phyloP scores from a whole-genome alignment of 1,140 invertebrate species.

The Hylaeus volcanicus region DNA sequence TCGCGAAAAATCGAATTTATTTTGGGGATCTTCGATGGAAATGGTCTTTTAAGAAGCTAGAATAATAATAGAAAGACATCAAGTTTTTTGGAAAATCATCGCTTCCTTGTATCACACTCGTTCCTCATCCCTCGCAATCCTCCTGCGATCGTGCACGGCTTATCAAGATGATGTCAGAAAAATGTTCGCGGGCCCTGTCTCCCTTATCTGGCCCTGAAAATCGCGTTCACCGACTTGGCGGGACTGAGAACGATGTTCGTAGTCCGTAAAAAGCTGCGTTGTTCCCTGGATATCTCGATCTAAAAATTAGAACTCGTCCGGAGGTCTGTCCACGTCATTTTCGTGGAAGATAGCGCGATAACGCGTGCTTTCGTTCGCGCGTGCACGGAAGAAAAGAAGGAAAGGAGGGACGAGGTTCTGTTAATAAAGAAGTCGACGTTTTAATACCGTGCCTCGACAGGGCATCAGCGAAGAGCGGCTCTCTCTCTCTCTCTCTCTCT shows the following conservation, averaged over 20 bases:
- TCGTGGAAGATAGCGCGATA: constrained; percentile 42
- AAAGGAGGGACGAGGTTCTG: constrained; percentile 55
- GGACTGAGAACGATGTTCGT: background rate
- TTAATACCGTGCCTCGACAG: constrained; percentile 74
- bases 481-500: constrained; percentile 32
- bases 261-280: background rate
- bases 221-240: background rate
- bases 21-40: no score
- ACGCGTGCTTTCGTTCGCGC: constrained; percentile 46
- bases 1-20: no score
- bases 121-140: background rate
- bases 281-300: constrained; percentile 23
- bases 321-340: constrained; percentile 48
- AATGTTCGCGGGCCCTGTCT: background rate
- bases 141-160: background rate
- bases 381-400: constrained; percentile 35
- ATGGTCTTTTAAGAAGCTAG: no score
- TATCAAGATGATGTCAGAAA: background rate
- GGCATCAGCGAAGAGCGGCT: constrained; percentile 59
- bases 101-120: no score
- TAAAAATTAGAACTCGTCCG: constrained; percentile 52
- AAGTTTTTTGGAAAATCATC: no score
- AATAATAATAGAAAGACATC: no score
- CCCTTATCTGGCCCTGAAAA: background rate
- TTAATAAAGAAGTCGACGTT: constrained; percentile 80